These are phyloP conservation scores for Gymnosoma rotundatum DNA, from an alignment of 2,888 invertebrate species.

Conservation along the genomic window DNA sequence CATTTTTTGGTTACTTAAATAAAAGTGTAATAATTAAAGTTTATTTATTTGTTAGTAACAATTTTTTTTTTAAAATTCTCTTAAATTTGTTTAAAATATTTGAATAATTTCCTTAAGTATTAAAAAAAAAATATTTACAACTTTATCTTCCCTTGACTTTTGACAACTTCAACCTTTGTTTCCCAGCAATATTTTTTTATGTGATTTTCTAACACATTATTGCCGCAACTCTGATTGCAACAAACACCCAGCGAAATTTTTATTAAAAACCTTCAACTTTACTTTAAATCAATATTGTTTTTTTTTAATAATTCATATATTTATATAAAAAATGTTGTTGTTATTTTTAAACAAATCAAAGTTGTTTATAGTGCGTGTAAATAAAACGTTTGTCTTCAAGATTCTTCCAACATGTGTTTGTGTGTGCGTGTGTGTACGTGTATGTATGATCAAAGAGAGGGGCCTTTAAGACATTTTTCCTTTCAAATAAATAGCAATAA, in stretches of 20 bases:
- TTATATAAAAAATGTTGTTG: slow-evolving; percentile 1
- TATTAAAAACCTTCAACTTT: slow-evolving; percentile 11
- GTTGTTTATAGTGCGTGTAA: slow-evolving; percentile 65
- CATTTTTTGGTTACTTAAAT: not conserved
- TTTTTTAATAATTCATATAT: not conserved
- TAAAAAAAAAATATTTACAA: not conserved
- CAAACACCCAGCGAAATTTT: not conserved
- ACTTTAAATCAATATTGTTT: not conserved
- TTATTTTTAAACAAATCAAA: slow-evolving; percentile 34
- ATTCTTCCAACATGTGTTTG: not conserved
- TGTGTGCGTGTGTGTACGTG: not conserved
- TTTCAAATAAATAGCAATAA: slow-evolving; percentile 52
- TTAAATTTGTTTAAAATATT: not conserved
- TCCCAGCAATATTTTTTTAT: not conserved
- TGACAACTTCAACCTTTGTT: not conserved
- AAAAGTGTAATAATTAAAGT: too few relatives aligned
- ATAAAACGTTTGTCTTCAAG: slow-evolving; percentile 68
- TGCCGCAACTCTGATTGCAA: too few relatives aligned
- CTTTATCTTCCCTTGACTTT: not conserved
- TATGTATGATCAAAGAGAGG: too few relatives aligned
- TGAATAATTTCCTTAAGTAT: not conserved
- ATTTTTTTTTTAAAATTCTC: too few relatives aligned
- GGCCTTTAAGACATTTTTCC: slow-evolving; percentile 13
- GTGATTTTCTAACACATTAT: not conserved
- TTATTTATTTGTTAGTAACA: too few relatives aligned